Conservation (phyloP, 2,797 vertebrate species). For the Lepus townsendii region DNA sequence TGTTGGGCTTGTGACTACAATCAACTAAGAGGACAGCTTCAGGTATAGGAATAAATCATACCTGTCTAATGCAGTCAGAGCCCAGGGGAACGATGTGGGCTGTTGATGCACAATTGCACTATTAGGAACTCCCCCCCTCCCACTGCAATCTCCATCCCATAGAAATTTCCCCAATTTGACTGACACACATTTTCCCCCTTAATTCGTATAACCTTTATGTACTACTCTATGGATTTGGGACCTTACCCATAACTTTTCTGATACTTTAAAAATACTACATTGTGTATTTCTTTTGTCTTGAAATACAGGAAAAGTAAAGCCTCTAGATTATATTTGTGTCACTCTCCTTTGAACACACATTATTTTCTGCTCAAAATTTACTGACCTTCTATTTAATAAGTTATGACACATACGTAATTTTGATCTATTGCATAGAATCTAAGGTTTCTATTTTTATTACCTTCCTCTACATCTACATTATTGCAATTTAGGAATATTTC, state of each 20-base stretch:
- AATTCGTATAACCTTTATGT: background rate
- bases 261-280: background rate
- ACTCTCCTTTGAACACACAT: background rate
- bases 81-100: rapidly evolving
- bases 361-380: slow-evolving; percentile 23
- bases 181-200: background rate
- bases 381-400: background rate
- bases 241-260: background rate
- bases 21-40: background rate
- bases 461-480: background rate
- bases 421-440: background rate
- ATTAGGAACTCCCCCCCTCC: background rate
- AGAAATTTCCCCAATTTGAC: background rate
- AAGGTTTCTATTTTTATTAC: slow-evolving; percentile 25
- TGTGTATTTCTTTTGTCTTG: background rate
- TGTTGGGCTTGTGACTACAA: background rate
- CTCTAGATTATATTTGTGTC: background rate
- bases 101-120: background rate
- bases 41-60: background rate
- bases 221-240: background rate
- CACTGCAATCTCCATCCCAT: background rate
- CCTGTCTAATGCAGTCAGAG: background rate
- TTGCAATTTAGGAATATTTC: background rate
- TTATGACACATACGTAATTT: background rate
- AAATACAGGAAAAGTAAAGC: slow-evolving; percentile 10